phyloP scores from a whole-genome alignment of 2,113 vertebrate species.

The Trichomycterus rosablanca region DNA sequence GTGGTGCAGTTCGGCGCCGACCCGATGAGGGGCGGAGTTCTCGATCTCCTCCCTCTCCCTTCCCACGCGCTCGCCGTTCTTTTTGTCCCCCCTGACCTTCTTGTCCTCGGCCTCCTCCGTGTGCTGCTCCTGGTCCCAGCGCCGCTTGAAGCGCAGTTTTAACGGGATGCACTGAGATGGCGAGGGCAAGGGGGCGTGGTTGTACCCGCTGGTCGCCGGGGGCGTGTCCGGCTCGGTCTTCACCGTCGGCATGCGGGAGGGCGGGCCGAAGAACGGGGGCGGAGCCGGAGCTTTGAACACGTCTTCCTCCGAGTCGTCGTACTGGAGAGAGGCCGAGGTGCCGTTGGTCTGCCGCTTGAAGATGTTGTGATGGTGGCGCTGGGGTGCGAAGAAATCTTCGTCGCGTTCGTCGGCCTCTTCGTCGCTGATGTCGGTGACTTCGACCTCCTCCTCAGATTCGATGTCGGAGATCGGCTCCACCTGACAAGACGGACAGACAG shows the following conservation, averaged over 20 bases:
- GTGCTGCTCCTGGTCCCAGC: slow-evolving; percentile 89
- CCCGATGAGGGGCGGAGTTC: slow-evolving; percentile 57
- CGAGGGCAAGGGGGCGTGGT: slow-evolving; percentile 6
- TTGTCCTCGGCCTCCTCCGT: slow-evolving; percentile 78
- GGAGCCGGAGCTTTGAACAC: slow-evolving; percentile 85
- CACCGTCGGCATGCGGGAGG: slow-evolving; percentile 40
- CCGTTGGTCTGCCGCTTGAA: slow-evolving; percentile 44
- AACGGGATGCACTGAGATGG: slow-evolving; percentile 78
- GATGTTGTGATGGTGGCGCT: slow-evolving; percentile 47
- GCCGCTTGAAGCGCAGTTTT: slow-evolving; percentile 85
- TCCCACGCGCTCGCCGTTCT: slow-evolving; percentile 36
- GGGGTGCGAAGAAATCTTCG: slow-evolving; percentile 58
- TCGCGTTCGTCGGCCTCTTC: slow-evolving; percentile 72
- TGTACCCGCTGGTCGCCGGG: slow-evolving; percentile 43
- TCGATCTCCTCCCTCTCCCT: slow-evolving; percentile 56
- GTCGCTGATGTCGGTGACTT: slow-evolving; percentile 87
- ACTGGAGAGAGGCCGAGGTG: slow-evolving; percentile 28
- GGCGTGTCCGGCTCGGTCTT: slow-evolving; percentile 64
- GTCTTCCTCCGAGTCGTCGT: slow-evolving; percentile 82
- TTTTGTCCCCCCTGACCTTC: slow-evolving; percentile 68
- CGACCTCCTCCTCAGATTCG: slow-evolving; percentile 81
- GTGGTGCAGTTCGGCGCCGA: slow-evolving; percentile 79
- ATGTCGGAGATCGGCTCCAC: slow-evolving; percentile 90
- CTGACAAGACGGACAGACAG: slow-evolving; percentile 38
- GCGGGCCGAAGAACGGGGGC: slow-evolving; percentile 59